Evolutionary conservation across 2,888 invertebrate genomes (phyloP).

Genomic region (Aquatica leii): DNA sequence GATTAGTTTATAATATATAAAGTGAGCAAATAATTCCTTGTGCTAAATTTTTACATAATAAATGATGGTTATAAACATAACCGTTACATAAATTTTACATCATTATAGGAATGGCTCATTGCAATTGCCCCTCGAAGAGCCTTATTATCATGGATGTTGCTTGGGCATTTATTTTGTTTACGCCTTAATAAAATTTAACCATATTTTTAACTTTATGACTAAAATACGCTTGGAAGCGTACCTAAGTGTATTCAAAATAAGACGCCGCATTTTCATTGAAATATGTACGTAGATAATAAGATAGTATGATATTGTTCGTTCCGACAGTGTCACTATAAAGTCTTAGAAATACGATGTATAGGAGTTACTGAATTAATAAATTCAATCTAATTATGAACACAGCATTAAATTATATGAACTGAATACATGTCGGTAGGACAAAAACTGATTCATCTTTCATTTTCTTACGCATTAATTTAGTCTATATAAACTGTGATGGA

Average conservation of each 20-base stretch:
- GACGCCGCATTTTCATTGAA: not conserved
- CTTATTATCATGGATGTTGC: conserved; percentile 20
- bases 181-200: conserved; percentile 25
- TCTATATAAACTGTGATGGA: conserved; percentile 33
- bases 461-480: conserved; percentile 26
- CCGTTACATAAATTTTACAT: conserved; percentile 23
- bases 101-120: conserved; percentile 26
- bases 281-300: not conserved
- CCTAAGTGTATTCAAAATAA: not conserved
- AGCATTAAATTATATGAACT: conserved; percentile 22
- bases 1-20: not conserved
- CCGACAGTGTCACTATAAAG: no score
- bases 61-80: conserved; percentile 21
- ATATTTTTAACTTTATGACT: conserved; percentile 27
- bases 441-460: conserved; percentile 33
- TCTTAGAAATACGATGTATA: no score
- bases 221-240: conserved; percentile 19
- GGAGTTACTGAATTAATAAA: conserved; percentile 30
- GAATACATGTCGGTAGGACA: conserved; percentile 25
- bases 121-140: conserved; percentile 26
- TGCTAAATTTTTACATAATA: conserved; percentile 12
- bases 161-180: conserved; percentile 25
- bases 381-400: conserved; percentile 30
- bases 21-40: not conserved
- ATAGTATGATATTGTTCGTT: not conserved